Conservation (phyloP, 2,113 vertebrate species). For the Brachypodius melanocephalos region DNA sequence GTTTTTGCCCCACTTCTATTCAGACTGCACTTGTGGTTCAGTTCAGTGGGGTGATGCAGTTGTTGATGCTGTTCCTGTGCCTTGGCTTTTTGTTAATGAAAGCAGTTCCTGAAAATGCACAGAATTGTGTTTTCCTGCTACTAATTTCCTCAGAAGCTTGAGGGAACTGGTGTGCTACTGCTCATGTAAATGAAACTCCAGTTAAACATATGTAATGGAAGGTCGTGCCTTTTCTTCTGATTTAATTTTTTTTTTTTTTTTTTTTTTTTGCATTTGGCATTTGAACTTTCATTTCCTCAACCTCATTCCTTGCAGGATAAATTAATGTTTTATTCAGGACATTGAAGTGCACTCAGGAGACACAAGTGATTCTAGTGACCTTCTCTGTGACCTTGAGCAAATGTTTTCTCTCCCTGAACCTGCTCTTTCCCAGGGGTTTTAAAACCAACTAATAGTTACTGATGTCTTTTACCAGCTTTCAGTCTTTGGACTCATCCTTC, state of each 20-base stretch:
- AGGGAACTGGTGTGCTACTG: background rate
- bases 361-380: background rate
- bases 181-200: background rate
- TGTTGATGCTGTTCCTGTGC: background rate
- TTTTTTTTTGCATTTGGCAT: background rate
- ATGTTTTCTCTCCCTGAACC: background rate
- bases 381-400: conserved; percentile 19
- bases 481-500: background rate
- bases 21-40: background rate
- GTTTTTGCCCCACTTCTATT: background rate
- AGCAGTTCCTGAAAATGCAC: background rate
- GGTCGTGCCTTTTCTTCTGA: background rate
- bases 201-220: background rate
- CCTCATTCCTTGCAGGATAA: background rate
- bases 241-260: background rate
- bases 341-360: background rate
- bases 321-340: conserved; percentile 15
- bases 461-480: background rate
- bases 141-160: background rate
- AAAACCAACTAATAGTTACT: background rate
- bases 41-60: background rate
- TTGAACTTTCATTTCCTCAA: conserved; percentile 1
- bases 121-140: background rate
- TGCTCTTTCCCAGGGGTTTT: background rate
- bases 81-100: background rate